Base-by-base conservation (phyloP, 1,140 invertebrate species). In the Mya arenaria region DNA sequence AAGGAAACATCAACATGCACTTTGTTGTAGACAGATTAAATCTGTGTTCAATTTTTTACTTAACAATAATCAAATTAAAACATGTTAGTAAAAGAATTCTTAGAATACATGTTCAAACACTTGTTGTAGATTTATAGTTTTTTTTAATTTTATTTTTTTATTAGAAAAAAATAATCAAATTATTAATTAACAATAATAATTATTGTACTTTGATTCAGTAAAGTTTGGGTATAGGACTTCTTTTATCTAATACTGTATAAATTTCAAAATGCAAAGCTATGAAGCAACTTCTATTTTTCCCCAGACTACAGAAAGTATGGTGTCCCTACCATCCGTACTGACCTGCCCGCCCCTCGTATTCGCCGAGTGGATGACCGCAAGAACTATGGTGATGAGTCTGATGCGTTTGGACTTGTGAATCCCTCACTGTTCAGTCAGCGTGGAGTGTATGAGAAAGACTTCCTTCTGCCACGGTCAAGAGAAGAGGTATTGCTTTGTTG, bases 381-480 rank as follows among this genome's bases (percentile, higher is more conserved):
- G 28, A 92, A 92, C 65, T 92, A 92, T 69, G 92, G 92, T 8
- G 90, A 92, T 80, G 90, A 92, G 72, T 88, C 89, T 25, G 86
- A 89, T 84, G 90, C 88, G 10, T 90, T 88, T 65, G 91, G 90
- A 10, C 83, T 92, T 23, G 80, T 91, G 15, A 90, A 91, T 74
- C 92, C 91, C 8, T 92, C 91, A 2, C 79, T 92, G 25, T 93
- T 88, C 86, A 90, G 88, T 62, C 81, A 87, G 62, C 82, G 87
- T 62, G 90, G 91, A 44, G 89, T 93, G 10, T 87, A 88, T 85
- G 92, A 93, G 81, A 89, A 89, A 68, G 92, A 93, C 77, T 87
- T 93, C 72, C 85, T 92, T 5, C 44, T 89, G 25, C 91, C 91
- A 41, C 73, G 92, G 74, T 85, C 85, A 5, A 83, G 82, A 60